Evolutionary conservation across 2,888 invertebrate genomes (phyloP).

Genomic region (Drosophila nr. medialis): DNA sequence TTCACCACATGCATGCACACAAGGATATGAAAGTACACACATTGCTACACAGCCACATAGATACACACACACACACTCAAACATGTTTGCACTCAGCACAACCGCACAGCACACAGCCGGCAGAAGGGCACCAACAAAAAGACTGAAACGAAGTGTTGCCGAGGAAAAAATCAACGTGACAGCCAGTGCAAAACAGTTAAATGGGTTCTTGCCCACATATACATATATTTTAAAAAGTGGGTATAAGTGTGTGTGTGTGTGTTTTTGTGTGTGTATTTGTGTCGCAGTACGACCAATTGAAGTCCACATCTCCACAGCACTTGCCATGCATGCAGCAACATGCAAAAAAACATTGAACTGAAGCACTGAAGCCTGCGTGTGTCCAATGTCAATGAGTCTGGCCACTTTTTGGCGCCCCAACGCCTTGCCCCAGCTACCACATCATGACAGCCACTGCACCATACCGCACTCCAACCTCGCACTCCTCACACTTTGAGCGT

Average conservation of each 20-base stretch:
- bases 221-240: not conserved
- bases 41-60: conserved; percentile 26
- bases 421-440: conserved; percentile 49
- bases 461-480: not conserved
- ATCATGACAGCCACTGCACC: conserved; percentile 1
- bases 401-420: conserved; percentile 72
- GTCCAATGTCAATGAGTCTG: conserved; percentile 74
- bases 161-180: conserved; percentile 68
- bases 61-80: conserved; percentile 27
- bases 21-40: conserved; percentile 70
- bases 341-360: conserved; percentile 54
- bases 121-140: conserved; percentile 26
- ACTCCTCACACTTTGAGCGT: conserved; percentile 34
- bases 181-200: conserved; percentile 69
- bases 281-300: conserved; percentile 68
- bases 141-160: conserved; percentile 42
- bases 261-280: conserved; percentile 34
- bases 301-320: conserved; percentile 49
- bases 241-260: conserved; percentile 17
- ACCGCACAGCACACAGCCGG: conserved; percentile 50
- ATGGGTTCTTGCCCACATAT: conserved; percentile 41
- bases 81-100: conserved; percentile 12
- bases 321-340: conserved; percentile 61
- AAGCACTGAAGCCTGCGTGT: conserved; percentile 46
- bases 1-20: conserved; percentile 79